Evolutionary conservation across 2,797 vertebrate species (phyloP), one percentile per base, ranked within the genome.

Genomic region (Danio kyathit): DNA sequence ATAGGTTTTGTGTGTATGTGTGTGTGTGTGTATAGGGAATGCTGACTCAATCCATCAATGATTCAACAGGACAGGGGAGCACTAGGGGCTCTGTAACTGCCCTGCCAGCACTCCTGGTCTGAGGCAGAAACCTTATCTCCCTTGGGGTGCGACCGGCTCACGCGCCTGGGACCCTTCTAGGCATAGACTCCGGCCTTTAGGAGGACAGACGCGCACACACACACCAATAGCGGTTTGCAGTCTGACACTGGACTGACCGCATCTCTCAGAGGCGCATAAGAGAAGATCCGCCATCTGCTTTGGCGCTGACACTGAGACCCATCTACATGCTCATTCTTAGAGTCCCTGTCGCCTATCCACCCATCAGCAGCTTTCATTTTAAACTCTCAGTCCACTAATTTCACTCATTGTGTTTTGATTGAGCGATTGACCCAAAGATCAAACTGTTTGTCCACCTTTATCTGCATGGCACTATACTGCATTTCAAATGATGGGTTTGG

Each of bases 11-110:
- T 78, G 43, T 59, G 59, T 56, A 75, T 73, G 80, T 52, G 54
- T 44, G 63, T 52, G 54, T 44, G 63, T 38, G 67, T 65, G 43
- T 49, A 44, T 57, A 49, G 73, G 82, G 59, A 86, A 81, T 57
- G 83, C 86, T 88, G 86, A 86, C 84, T 88, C 85, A 86, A 86
- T 88, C 85, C 88, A 89, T 89, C 87, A 89, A 88, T 88, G 88
- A 89, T 89, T 89, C 86, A 89, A 86, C 86, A 85, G 84, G 80
- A 82, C 88, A 84, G 88, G 76, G 79, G 78, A 85, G 79, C 75
- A 29, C 78, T 81, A 81, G 82, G 80, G 85, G 82, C 80, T 89
- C 85, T 85, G 85, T 89, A 88, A 87, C 87, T 87, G 81, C 84
- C 84, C 80, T 75, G 82, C 84, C 84, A 88, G 81, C 76, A 78